Conservation (phyloP, 1,140 invertebrate species). For the Zaprionus lachaisei region DNA sequence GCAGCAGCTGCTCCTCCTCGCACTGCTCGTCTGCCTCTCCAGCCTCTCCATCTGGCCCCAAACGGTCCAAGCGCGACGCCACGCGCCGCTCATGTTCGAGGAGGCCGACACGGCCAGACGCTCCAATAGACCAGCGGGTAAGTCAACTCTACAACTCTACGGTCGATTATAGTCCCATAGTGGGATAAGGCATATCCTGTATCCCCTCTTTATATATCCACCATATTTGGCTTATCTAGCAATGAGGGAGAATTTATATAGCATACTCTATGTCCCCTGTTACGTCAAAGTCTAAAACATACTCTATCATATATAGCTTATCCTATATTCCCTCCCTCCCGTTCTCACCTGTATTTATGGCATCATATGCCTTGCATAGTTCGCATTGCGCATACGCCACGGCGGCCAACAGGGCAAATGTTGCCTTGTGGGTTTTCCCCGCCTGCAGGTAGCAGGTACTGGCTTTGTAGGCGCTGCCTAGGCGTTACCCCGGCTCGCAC, state of each 20-base stretch:
- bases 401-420: background rate
- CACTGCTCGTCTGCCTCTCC: constrained; percentile 57
- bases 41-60: constrained; percentile 37
- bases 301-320: background rate
- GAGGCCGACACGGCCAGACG: constrained; percentile 75
- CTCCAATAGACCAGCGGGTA: constrained; percentile 81
- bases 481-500: constrained; percentile 65
- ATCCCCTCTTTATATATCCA: no score
- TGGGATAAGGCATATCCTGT: no score
- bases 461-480: constrained; percentile 18
- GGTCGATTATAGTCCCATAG: no score
- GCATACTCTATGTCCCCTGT: constrained; percentile 17
- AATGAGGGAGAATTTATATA: no score
- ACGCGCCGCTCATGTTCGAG: constrained; percentile 78
- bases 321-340: constrained; percentile 17
- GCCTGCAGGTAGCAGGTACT: background rate
- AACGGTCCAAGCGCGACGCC: constrained; percentile 68
- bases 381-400: constrained; percentile 46
- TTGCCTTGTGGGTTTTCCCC: background rate
- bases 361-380: no score
- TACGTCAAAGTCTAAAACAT: background rate
- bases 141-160: constrained; percentile 51
- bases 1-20: constrained; percentile 69
- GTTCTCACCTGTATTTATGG: no score
- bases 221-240: no score